Evolutionary conservation across 2,113 vertebrate genomes (phyloP).

Genomic region (Castor canadensis): DNA sequence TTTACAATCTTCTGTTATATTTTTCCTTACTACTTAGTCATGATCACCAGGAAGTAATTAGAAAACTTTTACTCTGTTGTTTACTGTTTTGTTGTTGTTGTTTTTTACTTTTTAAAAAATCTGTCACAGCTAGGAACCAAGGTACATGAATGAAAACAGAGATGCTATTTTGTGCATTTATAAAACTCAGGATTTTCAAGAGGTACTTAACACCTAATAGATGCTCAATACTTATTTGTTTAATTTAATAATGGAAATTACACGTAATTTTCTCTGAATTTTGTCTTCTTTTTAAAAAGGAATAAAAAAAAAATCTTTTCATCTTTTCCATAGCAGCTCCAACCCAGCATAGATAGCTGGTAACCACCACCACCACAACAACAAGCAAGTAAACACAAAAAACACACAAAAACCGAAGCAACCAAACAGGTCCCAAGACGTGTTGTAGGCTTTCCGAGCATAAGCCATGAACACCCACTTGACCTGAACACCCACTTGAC

Average conservation of each 20-base stretch:
- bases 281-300: neutral
- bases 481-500: too few species aligned
- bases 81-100: neutral
- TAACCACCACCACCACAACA: too few species aligned
- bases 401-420: neutral
- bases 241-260: neutral
- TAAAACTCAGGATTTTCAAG: neutral
- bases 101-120: neutral
- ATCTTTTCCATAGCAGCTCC: neutral
- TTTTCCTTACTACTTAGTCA: neutral
- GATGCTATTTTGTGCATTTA: neutral
- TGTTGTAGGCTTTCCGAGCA: neutral
- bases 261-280: neutral
- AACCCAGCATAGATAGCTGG: neutral
- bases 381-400: too few species aligned
- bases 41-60: neutral
- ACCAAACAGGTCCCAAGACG: fast-evolving
- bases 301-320: neutral
- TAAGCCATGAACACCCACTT: too few species aligned
- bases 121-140: neutral
- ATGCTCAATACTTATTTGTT: neutral
- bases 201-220: neutral
- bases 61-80: neutral
- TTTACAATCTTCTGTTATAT: neutral
- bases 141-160: neutral